Base-by-base conservation (phyloP, 2,113 vertebrate species). In the Canis aureus region DNA sequence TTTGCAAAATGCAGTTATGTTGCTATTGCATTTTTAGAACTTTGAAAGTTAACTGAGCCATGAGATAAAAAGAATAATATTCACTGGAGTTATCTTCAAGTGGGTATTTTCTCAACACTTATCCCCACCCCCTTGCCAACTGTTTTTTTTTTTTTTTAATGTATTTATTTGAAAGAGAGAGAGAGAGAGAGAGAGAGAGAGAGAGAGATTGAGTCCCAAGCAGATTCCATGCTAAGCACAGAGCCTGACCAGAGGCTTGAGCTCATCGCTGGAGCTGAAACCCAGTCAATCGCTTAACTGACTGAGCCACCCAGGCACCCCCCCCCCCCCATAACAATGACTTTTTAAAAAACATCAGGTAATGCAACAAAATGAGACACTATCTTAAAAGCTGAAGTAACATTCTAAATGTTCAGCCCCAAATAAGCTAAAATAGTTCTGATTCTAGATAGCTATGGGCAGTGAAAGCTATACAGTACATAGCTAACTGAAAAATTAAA, bases 381-480 rank as follows among this genome's bases (percentile, higher is more conserved):
- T 25, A 23, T 91, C 90, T 86, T 83, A 71, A 83, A 96, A 87
- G 17, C 86, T 59, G 8, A 89, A 81, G 53, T 73, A 78, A 84
- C 32, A 53, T 49, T 85, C 49, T 43, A 4, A 79, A 74, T 4
- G 16, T 67, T 66, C 12, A 76, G n/a, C 19, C 93, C 22, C 43
- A 53, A 82, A 62, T 8, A 53, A 96, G 76, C 73, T 29, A 29
- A n/a, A 89, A 53, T 1, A 29, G 29, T 35, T 86, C 60, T 74
- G n/a, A 78, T 32, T 95, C 66, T 62, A 49, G 22, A 19, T 13
- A 79, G 79, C 59, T 74, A 51, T 5, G 2, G 15, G 9, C 16
- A 82, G 4, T 53, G 51, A 85, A 95, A 95, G 64, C 49, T 64
- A 62, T 5, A 8, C 8, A n/a, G 5, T 38, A 67, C 64, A 87